Evolutionary conservation across 2,888 invertebrate species (phyloP), one percentile per base, ranked within the genome.

Genomic region (Ctenicera cuprea): DNA sequence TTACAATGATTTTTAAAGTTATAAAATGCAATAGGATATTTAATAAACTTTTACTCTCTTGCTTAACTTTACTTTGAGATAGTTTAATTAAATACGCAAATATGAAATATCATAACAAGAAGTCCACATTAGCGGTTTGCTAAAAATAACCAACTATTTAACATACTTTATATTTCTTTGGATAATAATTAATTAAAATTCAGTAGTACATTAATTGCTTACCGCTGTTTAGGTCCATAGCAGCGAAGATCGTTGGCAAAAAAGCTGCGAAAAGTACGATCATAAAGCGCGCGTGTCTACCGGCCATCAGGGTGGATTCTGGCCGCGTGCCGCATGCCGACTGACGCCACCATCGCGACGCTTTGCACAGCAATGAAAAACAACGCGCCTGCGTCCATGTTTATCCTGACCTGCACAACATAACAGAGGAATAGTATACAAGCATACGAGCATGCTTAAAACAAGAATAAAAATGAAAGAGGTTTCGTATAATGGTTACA

Each of bases 271-370:
- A 57, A 65, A 71, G 74, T 50, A 73, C 74, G 71, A 78, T 52
- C 61, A 70, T 65, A 64, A 69, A 75, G 62, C 72, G 73, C 78
- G 76, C 77, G 76, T 75, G 78, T 79, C 68, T 77, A 76, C 63
- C 65, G 68, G 73, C 77, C 77, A 77, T 77, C 64, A 61, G 59
- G 64, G 26, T 71, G 71, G 68, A 74, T 74, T 74, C 76, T 71
- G 70, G 76, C 79, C 81, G 82, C 82, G 82, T 82, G 82, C 80
- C 73, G 81, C 83, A 83, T 82, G 82, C 82, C 82, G 83, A 83
- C 83, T 83, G 81, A 81, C 76, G 77, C 73, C 41, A 71, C 76
- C 80, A 80, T 81, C 80, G 80, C 77, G 81, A 78, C 80, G 80
- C 78, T 74, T 65, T 75, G 41, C 73, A 72, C 73, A 73, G 69